Base-by-base conservation (phyloP, 2,797 vertebrate species). In the Yasuhikotakia modesta region DNA sequence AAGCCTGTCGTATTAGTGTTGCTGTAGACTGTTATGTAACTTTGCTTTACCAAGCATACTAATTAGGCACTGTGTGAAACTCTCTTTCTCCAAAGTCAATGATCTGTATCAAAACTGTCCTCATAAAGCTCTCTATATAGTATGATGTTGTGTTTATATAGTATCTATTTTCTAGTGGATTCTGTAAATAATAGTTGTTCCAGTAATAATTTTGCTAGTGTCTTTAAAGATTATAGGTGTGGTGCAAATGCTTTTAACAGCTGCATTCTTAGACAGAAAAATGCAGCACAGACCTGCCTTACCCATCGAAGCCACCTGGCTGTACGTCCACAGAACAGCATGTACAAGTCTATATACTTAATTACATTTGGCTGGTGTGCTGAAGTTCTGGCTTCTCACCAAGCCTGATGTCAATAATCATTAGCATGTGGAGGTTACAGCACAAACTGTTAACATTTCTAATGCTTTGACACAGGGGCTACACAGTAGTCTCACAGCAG, bases 221-320 rank as follows among this genome's bases (percentile, higher is more conserved):
- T 57, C 79, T 84, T 57, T n/a, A 72, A 84, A 83, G 76, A 46
- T 69, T 71, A 81, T 79, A 82, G 85, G 82, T 82, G 82, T 84
- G 81, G 86, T 83, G 72, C 61, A 74, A 73, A 83, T 74, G 35
- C 32, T 83, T 58, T 46, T 87, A 87, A 87, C 86, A 84, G 77
- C 43, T 2, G 76, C 80, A 72, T 85, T 84, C 75, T 82, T 73
- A 58, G 66, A 67, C 86, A 80, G 80, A 65, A 61, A 85, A 87
- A 84, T 89, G 83, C 80, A 87, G 81, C 83, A 87, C 85, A 89
- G 87, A 87, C 85, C 84, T 75, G 85, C 86, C 81, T 84, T 88
- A 60, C 67, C 77, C 74, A 63, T 79, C 72, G 76, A 87, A 83
- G 73, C 83, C 78, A 70, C 66, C 86, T 88, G 88, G 85, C 88